Conservation (phyloP, 2,797 vertebrate species). For the Epinephelus malabaricus region DNA sequence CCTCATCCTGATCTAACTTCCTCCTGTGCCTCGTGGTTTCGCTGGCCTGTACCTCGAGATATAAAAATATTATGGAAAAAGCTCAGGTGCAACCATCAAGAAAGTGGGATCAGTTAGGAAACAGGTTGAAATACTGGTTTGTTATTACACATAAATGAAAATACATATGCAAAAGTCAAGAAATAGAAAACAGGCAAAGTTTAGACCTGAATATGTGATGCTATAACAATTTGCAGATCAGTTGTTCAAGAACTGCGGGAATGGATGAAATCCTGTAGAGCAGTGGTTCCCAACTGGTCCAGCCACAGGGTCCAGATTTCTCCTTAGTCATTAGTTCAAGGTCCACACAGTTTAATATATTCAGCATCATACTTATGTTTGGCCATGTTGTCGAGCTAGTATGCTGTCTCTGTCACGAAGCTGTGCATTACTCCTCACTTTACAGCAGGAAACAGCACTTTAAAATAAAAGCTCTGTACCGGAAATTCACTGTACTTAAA, state of each 20-base stretch:
- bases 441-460: no score
- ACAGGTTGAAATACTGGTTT: slow-evolving; percentile 8
- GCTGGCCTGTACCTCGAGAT: slow-evolving; percentile 48
- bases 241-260: background rate
- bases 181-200: background rate
- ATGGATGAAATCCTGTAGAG: background rate
- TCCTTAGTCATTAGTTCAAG: no score
- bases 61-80: slow-evolving; percentile 17
- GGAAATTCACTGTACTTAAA: no score
- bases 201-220: slow-evolving; percentile 4
- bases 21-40: slow-evolving; percentile 15
- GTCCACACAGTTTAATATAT: no score
- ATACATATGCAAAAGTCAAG: background rate
- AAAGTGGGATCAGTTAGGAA: slow-evolving; percentile 6
- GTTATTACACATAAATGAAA: background rate
- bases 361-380: no score
- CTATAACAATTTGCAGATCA: background rate
- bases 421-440: no score
- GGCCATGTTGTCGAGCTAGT: no score
- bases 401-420: no score
- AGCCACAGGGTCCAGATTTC: no score
- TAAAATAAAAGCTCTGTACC: no score
- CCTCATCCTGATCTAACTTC: background rate
- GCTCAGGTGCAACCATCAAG: background rate
- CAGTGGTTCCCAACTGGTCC: background rate